phyloP scores from a whole-genome alignment of 2,888 invertebrate species.

The Lomographa bimaculata region DNA sequence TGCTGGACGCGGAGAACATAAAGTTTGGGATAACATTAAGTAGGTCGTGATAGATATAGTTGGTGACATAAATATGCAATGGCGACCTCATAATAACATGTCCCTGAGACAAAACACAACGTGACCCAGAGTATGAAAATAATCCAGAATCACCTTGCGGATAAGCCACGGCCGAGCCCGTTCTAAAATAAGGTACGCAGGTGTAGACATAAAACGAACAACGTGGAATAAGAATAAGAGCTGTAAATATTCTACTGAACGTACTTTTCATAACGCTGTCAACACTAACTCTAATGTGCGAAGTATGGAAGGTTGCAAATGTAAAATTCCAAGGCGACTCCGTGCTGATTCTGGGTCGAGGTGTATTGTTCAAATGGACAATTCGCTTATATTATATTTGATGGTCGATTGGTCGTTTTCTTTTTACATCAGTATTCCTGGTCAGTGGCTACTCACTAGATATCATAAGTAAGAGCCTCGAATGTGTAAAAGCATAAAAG shows the following conservation, averaged over 20 bases:
- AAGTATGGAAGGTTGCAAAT: slow-evolving; percentile 44
- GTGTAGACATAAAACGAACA: slow-evolving; percentile 61
- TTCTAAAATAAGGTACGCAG: slow-evolving; percentile 76
- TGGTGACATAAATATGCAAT: slow-evolving; percentile 46
- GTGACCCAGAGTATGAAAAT: slow-evolving; percentile 80
- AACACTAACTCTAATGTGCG: slow-evolving; percentile 38
- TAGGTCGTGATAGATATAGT: slow-evolving; percentile 18
- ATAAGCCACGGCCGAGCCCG: slow-evolving; percentile 63
- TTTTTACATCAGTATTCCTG: slow-evolving; percentile 20
- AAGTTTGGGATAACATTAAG: too few relatives aligned
- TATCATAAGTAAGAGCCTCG: slow-evolving; percentile 6
- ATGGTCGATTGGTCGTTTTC: slow-evolving; percentile 44
- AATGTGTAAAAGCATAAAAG: slow-evolving; percentile 2
- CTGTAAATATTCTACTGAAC: slow-evolving; percentile 20
- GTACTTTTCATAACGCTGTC: slow-evolving; percentile 36
- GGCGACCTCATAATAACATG: slow-evolving; percentile 50
- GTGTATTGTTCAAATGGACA: slow-evolving; percentile 33
- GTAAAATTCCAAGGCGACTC: slow-evolving; percentile 41
- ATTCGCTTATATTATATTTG: slow-evolving; percentile 27
- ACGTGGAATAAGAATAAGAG: slow-evolving; percentile 47
- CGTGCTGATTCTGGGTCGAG: slow-evolving; percentile 35
- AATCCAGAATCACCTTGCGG: slow-evolving; percentile 75
- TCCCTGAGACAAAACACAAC: slow-evolving; percentile 74
- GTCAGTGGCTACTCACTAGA: slow-evolving; percentile 14
- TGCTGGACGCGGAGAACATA: too few relatives aligned